A percentile compares a stretch with the other conserved stretches of the same genome.
Evolutionary conservation across 2,113 vertebrate genomes (phyloP).

Genomic region (Cromileptes altivelis): DNA sequence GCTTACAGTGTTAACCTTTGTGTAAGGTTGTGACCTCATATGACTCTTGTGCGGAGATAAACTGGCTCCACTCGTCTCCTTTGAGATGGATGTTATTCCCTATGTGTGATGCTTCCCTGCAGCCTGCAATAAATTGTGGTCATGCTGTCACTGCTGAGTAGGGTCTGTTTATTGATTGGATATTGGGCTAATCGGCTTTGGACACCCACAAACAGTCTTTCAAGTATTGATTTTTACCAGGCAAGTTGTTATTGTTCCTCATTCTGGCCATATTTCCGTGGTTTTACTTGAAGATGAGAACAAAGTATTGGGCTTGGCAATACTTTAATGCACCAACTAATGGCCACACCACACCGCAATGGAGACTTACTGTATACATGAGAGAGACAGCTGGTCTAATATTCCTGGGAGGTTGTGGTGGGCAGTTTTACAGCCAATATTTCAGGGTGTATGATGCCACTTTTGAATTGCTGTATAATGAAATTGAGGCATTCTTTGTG

Average conservation of each 20-base stretch:
- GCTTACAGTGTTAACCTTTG: conserved; percentile 32
- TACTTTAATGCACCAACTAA: conserved; percentile 28
- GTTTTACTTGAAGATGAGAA: conserved; percentile 41
- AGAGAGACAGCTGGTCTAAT: conserved; percentile 28
- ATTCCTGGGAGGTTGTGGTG: conserved; percentile 28
- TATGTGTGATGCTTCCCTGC: conserved; percentile 31
- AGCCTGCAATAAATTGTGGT: conserved; percentile 50
- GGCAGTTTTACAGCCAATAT: conserved; percentile 28
- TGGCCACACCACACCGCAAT: conserved; percentile 36
- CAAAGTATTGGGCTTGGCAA: conserved; percentile 21
- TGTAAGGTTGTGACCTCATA: conserved; percentile 42
- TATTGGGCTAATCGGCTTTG: conserved; percentile 61
- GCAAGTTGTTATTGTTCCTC: conserved; percentile 42
- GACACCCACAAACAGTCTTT: conserved; percentile 42
- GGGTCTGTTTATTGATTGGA: conserved; percentile 52
- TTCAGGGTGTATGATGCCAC: conserved; percentile 19
- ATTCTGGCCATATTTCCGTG: conserved; percentile 33
- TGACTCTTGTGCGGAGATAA: conserved; percentile 38
- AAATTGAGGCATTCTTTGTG: conserved; percentile 26
- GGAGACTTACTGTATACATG: conserved; percentile 18
- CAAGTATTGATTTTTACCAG: conserved; percentile 51
- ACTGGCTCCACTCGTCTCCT: conserved; percentile 45
- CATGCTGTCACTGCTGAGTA: conserved; percentile 4
- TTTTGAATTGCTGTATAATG: conserved; percentile 44
- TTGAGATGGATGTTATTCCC: conserved; percentile 54